phyloP scores from a whole-genome alignment of 2,797 vertebrate genomes.

The Chrosomus eos region DNA sequence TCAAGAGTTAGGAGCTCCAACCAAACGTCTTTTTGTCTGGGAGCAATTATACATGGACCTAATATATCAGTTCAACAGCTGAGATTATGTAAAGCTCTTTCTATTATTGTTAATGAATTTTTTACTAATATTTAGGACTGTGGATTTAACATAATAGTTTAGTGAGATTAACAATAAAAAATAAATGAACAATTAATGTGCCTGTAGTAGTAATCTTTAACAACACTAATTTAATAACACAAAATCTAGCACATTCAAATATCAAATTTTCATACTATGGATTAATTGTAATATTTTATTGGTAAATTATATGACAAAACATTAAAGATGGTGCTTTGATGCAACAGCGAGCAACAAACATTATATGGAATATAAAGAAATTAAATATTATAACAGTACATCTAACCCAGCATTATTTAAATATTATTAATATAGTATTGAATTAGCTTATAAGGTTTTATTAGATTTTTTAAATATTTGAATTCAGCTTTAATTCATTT shows the following conservation, averaged over 20 bases:
- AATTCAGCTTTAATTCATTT: neutral
- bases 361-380: neutral
- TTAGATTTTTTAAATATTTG: neutral
- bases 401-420: neutral
- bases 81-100: slow-evolving; percentile 23
- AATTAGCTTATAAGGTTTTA: neutral
- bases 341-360: neutral
- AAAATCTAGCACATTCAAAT: neutral
- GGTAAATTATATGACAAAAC: neutral
- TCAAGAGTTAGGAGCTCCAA: slow-evolving; percentile 72
- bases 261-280: neutral
- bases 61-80: slow-evolving; percentile 21
- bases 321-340: neutral
- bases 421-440: neutral
- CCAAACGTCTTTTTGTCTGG: slow-evolving; percentile 52
- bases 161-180: neutral
- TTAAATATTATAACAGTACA: neutral
- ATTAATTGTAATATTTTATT: neutral
- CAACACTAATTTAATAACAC: neutral
- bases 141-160: neutral
- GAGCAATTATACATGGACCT: slow-evolving; percentile 46
- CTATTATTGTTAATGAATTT: slow-evolving; percentile 6
- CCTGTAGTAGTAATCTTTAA: neutral
- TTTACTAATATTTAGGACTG: neutral
- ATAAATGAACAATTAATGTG: neutral